Base-by-base conservation (phyloP, 2,113 vertebrate genomes). In the Benitochromis conjunctus region DNA sequence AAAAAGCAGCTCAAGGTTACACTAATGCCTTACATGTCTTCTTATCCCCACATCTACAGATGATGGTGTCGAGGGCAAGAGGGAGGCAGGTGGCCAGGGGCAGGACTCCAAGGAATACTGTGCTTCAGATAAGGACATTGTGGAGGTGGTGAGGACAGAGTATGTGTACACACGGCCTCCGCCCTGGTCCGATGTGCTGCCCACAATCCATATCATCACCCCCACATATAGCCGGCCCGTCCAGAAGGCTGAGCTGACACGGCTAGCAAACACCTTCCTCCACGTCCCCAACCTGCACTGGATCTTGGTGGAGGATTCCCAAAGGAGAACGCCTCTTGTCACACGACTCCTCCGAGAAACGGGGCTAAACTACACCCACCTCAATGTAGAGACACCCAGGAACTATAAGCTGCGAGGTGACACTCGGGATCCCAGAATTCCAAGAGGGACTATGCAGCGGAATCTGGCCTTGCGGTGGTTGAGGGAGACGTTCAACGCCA, bases 131-230 rank as follows among this genome's bases (percentile, higher is more conserved):
- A 98, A 98, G 86, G 98, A 99, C 96, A 99, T 99, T 31, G 98
- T 99, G 95, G 99, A 99, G 96, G 99, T 99, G 95, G 98, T 99
- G 93, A 97, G 99, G 96, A 99, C 99, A 36, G 99, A 99, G 90
- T 99, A 99, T 1, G 99, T 99, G 86, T 99, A 99, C 88, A 99
- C 98, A 0, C 96, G 98, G 83, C 98, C 99, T 0, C 98, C 98
- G 0, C 98, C 98, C 0, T 99, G 99, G 98, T 99, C 98, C 0
- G 99, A 99, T 74, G 97, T 98, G 41, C 97, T 99, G 80, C 98
- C 99, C 83, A 99, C 98, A 91, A 99, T 99, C 96, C 98, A 99
- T 58, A 96, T 99, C 91, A 97, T 99, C 94, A 99, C 99, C 2
- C 99, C 98, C 62, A 99, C 98, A 14, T 99, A 99, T 93, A 99